A percentile compares a stretch with the other conserved stretches of the same genome.
Conservation (phyloP, 2,113 vertebrate species). For the Haemorhous mexicanus region DNA sequence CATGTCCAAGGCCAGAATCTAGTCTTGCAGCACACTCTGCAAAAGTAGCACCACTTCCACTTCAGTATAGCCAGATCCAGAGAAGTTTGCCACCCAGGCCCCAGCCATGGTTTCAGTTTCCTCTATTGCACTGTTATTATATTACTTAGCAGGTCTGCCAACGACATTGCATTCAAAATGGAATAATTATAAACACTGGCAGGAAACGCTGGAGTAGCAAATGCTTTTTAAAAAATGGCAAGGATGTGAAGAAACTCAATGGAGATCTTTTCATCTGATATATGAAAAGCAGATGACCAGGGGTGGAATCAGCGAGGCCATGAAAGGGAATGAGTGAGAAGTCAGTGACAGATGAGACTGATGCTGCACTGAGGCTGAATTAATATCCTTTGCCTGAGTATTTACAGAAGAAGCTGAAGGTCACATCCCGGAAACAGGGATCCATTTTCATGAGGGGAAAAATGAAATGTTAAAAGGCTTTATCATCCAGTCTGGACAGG, state of each 20-base stretch:
- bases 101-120: background rate
- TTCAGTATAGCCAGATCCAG: background rate
- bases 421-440: conserved; percentile 57
- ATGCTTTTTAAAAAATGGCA: conserved; percentile 54
- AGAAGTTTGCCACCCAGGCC: background rate
- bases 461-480: conserved; percentile 71
- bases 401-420: conserved; percentile 68
- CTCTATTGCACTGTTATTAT: background rate
- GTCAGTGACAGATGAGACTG: conserved; percentile 56
- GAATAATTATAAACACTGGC: conserved; percentile 58
- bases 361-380: background rate
- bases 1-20: background rate
- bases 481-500: conserved; percentile 58
- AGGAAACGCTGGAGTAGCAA: conserved; percentile 20
- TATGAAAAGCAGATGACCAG: conserved; percentile 34
- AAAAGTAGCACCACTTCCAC: background rate
- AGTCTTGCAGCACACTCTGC: background rate
- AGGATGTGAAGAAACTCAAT: conserved; percentile 42
- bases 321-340: conserved; percentile 34
- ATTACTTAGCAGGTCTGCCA: conserved; percentile 40
- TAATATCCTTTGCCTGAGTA: conserved; percentile 46
- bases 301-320: conserved; percentile 4
- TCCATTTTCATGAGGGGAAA: conserved; percentile 60
- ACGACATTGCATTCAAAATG: conserved; percentile 15
- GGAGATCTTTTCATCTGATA: conserved; percentile 37